Conservation (phyloP, 1,140 invertebrate species). For the Tetranychus cinnabarinus region DNA sequence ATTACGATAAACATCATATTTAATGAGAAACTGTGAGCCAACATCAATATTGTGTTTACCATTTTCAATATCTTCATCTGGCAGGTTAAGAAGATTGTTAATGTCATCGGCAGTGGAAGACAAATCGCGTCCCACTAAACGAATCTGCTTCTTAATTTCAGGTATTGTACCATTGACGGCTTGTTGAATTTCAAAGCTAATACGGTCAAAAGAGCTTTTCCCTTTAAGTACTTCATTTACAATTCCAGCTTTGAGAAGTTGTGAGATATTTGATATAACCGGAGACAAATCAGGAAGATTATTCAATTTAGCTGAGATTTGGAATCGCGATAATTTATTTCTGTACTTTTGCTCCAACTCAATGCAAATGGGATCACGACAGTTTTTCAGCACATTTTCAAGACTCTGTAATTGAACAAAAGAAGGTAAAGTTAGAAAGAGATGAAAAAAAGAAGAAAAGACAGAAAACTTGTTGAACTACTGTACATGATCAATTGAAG, state of each 20-base stretch:
- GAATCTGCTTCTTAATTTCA: slow-evolving; percentile 6
- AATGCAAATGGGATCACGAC: slow-evolving; percentile 4
- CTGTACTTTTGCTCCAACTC: slow-evolving; percentile 2
- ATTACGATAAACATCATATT: slow-evolving; percentile 7
- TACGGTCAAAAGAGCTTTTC: slow-evolving; percentile 6
- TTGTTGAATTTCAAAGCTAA: slow-evolving; percentile 7
- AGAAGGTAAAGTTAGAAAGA: not conserved
- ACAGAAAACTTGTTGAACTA: not conserved
- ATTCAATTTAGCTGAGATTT: slow-evolving; percentile 4
- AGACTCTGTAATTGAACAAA: not conserved
- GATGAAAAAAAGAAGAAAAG: too few relatives aligned
- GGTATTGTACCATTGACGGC: slow-evolving; percentile 8
- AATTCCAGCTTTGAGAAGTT: slow-evolving; percentile 6
- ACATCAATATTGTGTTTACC: not conserved
- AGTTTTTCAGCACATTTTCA: slow-evolving; percentile 2
- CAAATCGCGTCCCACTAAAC: slow-evolving; percentile 2
- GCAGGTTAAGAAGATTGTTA: not conserved
- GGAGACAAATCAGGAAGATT: slow-evolving; percentile 4
- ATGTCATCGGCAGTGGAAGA: slow-evolving; percentile 4
- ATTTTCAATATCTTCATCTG: not conserved
- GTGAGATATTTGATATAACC: slow-evolving; percentile 6
- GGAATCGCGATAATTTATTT: slow-evolving; percentile 1
- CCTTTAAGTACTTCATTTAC: slow-evolving; percentile 8
- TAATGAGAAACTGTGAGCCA: not conserved
- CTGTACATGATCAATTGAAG: not conserved